Percentiles rank a stretch among this genome's conserved stretches.
phyloP scores from a whole-genome alignment of 2,113 vertebrate species.

The Pao palembangensis region DNA sequence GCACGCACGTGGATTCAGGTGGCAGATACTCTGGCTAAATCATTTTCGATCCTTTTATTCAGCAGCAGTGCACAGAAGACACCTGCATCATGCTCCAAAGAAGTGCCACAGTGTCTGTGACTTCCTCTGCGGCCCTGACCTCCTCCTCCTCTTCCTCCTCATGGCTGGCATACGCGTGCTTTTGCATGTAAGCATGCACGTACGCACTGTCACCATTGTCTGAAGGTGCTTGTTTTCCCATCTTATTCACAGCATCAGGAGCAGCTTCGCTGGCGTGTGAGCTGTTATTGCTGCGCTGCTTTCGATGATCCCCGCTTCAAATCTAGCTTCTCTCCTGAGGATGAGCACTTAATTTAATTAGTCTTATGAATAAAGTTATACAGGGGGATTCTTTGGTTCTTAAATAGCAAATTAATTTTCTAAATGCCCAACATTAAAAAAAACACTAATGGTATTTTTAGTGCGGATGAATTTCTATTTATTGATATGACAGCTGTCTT shows the following conservation, averaged over 20 bases:
- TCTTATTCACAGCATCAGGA: conserved; percentile 20
- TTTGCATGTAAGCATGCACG: conserved; percentile 6
- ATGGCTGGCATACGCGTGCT: neutral
- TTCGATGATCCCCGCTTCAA: conserved; percentile 35
- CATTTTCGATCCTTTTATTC: conserved; percentile 72
- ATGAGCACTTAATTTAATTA: conserved; percentile 60
- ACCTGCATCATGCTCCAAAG: conserved; percentile 63
- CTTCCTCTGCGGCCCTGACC: conserved; percentile 64
- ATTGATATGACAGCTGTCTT: conserved; percentile 65
- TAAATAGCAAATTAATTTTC: conserved; percentile 61
- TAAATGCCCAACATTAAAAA: conserved; percentile 33
- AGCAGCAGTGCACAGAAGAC: conserved; percentile 50
- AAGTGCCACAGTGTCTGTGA: conserved; percentile 68
- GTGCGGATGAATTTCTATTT: conserved; percentile 30
- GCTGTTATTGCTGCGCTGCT: conserved; percentile 29
- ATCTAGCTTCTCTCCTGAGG: conserved; percentile 35
- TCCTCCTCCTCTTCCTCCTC: neutral
- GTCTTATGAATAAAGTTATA: conserved; percentile 54
- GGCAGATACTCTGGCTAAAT: conserved; percentile 63
- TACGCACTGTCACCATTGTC: neutral
- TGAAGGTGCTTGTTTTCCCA: conserved; percentile 3
- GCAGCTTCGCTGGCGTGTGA: conserved; percentile 17
- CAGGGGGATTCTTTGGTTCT: conserved; percentile 41
- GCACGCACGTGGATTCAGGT: conserved; percentile 50
- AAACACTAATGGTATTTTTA: conserved; percentile 60